Conservation (phyloP, 2,888 invertebrate species). For the Bibio marci region DNA sequence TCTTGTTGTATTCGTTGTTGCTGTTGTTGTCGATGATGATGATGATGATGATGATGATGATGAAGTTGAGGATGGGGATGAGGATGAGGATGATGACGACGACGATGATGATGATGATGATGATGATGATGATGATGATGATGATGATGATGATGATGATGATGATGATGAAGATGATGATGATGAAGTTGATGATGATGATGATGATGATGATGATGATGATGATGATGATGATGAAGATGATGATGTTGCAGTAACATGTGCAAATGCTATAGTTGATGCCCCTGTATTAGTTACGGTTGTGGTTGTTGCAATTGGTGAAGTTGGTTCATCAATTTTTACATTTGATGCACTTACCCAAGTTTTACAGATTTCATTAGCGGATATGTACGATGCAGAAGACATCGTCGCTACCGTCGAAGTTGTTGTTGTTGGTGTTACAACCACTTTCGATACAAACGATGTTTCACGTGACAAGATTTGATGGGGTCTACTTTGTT, state of each 20-base stretch:
- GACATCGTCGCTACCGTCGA: no score
- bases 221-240: not conserved
- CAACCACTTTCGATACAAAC: constrained; percentile 34
- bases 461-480: constrained; percentile 37
- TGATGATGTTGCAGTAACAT: not conserved
- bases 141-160: constrained; percentile 6
- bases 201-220: not conserved
- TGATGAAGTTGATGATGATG: constrained; percentile 9
- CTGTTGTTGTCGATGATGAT: constrained; percentile 4
- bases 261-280: no score
- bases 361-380: not conserved
- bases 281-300: no score
- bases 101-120: no score
- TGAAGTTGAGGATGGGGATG: constrained; percentile 2
- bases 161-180: constrained; percentile 6
- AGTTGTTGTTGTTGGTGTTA: constrained; percentile 7
- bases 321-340: constrained; percentile 8
- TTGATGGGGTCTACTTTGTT: constrained; percentile 24
- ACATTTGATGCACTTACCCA: not conserved
- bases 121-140: no score
- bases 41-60: constrained; percentile 2
- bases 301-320: constrained; percentile 12
- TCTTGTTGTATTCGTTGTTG: constrained; percentile 6
- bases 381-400: no score
- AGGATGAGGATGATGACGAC: no score